These are phyloP conservation scores for Daboia siamensis DNA, from an alignment of 2,113 vertebrate species.

Conservation along the genomic window DNA sequence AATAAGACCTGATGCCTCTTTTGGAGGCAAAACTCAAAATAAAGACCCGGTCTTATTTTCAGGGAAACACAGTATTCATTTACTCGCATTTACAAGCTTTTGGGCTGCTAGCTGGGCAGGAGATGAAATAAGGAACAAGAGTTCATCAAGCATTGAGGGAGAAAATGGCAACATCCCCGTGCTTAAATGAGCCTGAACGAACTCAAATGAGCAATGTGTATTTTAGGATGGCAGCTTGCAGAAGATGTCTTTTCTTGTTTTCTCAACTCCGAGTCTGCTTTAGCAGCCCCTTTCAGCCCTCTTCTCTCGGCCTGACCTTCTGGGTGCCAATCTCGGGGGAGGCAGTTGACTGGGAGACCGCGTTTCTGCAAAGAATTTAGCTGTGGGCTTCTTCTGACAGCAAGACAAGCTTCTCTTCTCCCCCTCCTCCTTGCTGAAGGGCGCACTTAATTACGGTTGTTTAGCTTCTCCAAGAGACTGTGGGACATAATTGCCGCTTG, in stretches of 20 bases:
- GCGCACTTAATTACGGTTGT: neutral
- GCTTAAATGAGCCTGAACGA: too few species aligned
- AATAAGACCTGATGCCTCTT: too few species aligned
- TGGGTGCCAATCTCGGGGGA: neutral
- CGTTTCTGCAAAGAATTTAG: neutral
- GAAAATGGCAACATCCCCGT: too few species aligned
- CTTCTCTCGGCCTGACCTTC: neutral
- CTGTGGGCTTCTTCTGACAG: neutral
- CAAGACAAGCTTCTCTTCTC: neutral
- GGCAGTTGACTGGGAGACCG: neutral
- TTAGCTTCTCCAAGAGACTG: slow-evolving; percentile 34
- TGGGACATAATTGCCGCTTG: slow-evolving; percentile 21
- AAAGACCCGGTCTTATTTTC: too few species aligned
- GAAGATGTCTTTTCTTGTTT: neutral
- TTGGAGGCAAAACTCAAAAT: too few species aligned
- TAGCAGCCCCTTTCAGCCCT: neutral
- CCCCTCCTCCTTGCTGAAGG: neutral
- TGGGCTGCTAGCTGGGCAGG: too few species aligned
- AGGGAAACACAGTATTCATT: too few species aligned
- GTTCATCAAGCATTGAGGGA: too few species aligned
- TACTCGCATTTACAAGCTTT: too few species aligned
- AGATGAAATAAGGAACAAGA: too few species aligned
- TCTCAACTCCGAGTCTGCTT: neutral
- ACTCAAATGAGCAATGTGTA: neutral
- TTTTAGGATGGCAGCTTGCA: neutral